Evolutionary conservation across 1,140 invertebrate species (phyloP).

Genomic region (Cotesia vestalis): DNA sequence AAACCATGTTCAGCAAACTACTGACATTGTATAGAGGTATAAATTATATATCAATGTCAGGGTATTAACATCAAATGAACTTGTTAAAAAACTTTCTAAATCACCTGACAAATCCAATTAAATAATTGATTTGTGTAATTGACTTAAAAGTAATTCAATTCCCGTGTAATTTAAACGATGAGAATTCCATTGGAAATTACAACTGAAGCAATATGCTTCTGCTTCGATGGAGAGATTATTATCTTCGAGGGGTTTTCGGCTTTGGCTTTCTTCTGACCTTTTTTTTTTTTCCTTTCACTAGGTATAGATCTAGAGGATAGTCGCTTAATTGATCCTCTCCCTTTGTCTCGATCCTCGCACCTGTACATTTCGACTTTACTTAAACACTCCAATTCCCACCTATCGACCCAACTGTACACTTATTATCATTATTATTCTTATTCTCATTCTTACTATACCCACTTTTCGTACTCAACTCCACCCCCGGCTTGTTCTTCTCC

Average conservation of each 20-base stretch:
- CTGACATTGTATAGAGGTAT: background rate
- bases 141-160: background rate
- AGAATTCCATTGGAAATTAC: too few relatives aligned
- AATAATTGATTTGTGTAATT: conserved; percentile 9
- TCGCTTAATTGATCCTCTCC: conserved; percentile 23
- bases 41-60: background rate
- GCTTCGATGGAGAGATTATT: conserved; percentile 3
- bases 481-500: too few relatives aligned
- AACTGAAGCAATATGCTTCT: too few relatives aligned
- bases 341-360: conserved; percentile 16
- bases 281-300: background rate
- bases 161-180: too few relatives aligned
- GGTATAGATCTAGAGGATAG: background rate
- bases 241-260: background rate
- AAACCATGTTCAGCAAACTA: conserved; percentile 10
- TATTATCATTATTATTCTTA: background rate
- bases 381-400: conserved; percentile 17
- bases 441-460: too few relatives aligned
- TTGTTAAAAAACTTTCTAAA: too few relatives aligned
- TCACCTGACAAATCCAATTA: conserved; percentile 3
- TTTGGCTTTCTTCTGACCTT: background rate
- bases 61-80: too few relatives aligned
- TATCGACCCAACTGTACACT: background rate
- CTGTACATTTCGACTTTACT: conserved; percentile 18
- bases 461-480: too few relatives aligned